Conservation (phyloP, 2,888 invertebrate species). For the Archaeoteleia sp. region DNA sequence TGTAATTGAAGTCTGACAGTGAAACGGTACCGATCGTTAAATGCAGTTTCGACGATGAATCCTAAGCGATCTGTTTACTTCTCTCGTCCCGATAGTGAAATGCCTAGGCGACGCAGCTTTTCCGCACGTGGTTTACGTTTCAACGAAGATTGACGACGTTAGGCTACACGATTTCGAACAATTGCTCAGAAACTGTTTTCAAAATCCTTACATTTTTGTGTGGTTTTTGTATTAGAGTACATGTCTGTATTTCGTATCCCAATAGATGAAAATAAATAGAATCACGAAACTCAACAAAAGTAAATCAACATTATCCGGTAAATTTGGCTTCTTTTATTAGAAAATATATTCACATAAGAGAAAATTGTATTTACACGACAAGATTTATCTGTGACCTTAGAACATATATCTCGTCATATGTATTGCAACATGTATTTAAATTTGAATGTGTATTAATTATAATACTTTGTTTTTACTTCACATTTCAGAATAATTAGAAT, state of each 20-base stretch:
- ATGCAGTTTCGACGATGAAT: constrained; percentile 73
- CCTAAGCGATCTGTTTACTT: constrained; percentile 70
- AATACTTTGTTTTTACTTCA: too few species aligned
- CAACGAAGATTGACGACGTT: constrained; percentile 66
- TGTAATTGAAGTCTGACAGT: constrained; percentile 56
- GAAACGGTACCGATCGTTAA: constrained; percentile 64
- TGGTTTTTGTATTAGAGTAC: constrained; percentile 22
- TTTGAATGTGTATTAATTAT: too few species aligned
- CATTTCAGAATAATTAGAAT: too few species aligned
- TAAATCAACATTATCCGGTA: constrained; percentile 3
- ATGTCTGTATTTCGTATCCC: constrained; percentile 23
- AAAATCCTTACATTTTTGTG: constrained; percentile 15
- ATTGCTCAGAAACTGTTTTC: constrained; percentile 36
- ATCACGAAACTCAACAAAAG: constrained; percentile 32
- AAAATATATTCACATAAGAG: too few species aligned
- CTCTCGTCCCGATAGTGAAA: constrained; percentile 68
- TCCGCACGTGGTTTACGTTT: constrained; percentile 62
- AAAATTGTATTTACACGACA: too few species aligned
- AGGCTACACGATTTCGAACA: constrained; percentile 47
- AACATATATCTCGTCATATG: too few species aligned
- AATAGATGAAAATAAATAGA: constrained; percentile 29
- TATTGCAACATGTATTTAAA: too few species aligned
- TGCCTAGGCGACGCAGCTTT: constrained; percentile 64
- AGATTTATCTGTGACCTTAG: too few species aligned
- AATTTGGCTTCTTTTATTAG: too few species aligned